Evolutionary conservation across 2,113 vertebrate genomes (phyloP), one percentile per base, ranked within the genome.

Genomic region (Ochotona curzoniae): DNA sequence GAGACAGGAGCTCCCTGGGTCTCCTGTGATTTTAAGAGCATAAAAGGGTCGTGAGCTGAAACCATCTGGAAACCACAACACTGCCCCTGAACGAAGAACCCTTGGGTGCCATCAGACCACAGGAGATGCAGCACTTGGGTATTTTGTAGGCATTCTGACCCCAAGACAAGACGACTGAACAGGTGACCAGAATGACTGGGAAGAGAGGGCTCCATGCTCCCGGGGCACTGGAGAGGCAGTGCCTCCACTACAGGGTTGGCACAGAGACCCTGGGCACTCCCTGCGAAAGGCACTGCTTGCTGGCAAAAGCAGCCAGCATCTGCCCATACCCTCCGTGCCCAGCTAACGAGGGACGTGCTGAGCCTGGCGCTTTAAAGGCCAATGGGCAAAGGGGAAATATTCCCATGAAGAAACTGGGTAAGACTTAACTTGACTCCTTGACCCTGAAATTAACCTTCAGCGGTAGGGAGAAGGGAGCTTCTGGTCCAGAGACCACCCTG

Each of bases 401-500:
- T 64, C 51, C 32, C 14, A 2, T 47, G 66, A 78, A 47, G 38
- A 9, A 23, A 23, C 18, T 23, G 1, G 38, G 25, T 64, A 8
- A 66, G 38, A 30, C 15, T 11, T 38, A 30, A 79, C n/a, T 38
- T 44, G 30, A 2, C 38, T 35, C 8, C 1, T 38, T 23, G 61
- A 63, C 38, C 73, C 30, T 35, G 4, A 35, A 30, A n/a, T 49
- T 17, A 20, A 12, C 26, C 25, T 17, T 21, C 28, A 73, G 61
- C 60, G 54, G 67, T 4, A 11, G 18, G 9, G 21, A 23, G 47
- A 12, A n/a, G 4, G 63, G 1, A 35, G 23, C 28, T 28, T 32
- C 14, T 1, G 0, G 51, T 4, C 54, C 26, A 3, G 0, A 2
- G 38, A 51, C 28, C 2, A 0, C 23, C 44, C 75, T 14, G 8